A percentile compares a stretch with the other conserved stretches of the same genome.
Evolutionary conservation across 2,797 vertebrate genomes (phyloP).

Genomic region (Setipinna tenuifilis): DNA sequence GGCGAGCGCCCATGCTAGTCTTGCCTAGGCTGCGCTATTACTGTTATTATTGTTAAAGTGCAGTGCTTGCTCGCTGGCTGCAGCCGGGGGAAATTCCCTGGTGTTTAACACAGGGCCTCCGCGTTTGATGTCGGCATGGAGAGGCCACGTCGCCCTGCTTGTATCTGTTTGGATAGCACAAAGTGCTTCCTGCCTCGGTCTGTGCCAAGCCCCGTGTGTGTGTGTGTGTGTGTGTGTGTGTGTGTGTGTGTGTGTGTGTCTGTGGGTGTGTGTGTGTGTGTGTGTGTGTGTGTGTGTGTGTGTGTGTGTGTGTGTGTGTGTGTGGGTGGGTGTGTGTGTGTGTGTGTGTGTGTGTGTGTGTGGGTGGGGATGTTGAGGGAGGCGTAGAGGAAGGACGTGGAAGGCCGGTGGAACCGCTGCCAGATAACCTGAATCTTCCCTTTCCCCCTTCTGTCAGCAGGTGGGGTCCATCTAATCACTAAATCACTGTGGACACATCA

Average conservation of each 20-base stretch:
- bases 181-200: constrained; percentile 50
- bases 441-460: constrained; percentile 12
- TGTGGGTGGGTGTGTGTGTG: neutral
- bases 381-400: neutral
- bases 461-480: neutral
- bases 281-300: too few relatives aligned
- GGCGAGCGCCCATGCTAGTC: neutral
- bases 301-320: too few relatives aligned
- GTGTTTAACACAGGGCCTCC: neutral
- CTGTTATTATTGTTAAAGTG: constrained; percentile 32
- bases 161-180: constrained; percentile 48
- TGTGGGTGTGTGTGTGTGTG: too few relatives aligned
- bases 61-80: neutral
- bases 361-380: constrained; percentile 16
- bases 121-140: constrained; percentile 43
- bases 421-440: neutral
- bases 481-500: neutral
- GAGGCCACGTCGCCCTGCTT: constrained; percentile 22
- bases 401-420: constrained; percentile 23
- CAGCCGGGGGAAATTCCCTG: constrained; percentile 52
- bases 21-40: neutral
- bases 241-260: neutral
- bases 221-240: neutral
- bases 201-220: constrained; percentile 6
- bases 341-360: neutral